Percentiles rank a stretch among this genome's conserved stretches.
Evolutionary conservation across 2,113 vertebrate species (phyloP).

Genomic region (Macaca mulatta): DNA sequence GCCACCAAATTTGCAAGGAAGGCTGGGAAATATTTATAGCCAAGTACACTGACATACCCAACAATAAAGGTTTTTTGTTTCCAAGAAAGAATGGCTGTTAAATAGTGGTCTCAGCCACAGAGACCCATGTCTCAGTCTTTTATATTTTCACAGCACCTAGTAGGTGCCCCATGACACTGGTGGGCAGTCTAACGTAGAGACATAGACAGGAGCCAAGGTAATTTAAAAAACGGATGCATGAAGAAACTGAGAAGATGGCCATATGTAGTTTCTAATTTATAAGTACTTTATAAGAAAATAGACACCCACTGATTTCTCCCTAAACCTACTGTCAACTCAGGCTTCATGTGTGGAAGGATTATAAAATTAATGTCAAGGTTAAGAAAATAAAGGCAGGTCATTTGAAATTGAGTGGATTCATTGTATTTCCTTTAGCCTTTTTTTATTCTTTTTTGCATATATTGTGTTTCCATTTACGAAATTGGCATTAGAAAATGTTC

Average conservation of each 20-base stretch:
- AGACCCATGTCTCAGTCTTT: neutral
- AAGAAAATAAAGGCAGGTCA: conserved; percentile 20
- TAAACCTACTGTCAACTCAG: neutral
- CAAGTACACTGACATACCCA: neutral
- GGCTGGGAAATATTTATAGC: neutral
- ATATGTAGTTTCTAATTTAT: neutral
- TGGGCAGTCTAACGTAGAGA: neutral
- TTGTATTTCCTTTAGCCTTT: conserved; percentile 37
- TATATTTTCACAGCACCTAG: neutral
- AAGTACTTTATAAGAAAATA: neutral
- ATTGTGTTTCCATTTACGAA: conserved; percentile 64
- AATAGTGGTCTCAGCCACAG: neutral
- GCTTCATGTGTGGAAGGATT: neutral
- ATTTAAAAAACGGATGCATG: conserved; percentile 1
- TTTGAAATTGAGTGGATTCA: conserved; percentile 44
- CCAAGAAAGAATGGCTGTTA: neutral
- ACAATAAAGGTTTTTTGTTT: neutral
- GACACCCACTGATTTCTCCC: neutral
- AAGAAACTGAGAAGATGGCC: neutral
- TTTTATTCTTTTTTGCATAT: conserved; percentile 49
- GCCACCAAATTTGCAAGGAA: neutral
- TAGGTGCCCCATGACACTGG: neutral
- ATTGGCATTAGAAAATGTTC: conserved; percentile 51
- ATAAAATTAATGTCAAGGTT: conserved; percentile 1
- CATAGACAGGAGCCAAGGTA: neutral